phyloP scores from a whole-genome alignment of 92 coral and sea anemone species.

The Umimayanthus kanabou region DNA sequence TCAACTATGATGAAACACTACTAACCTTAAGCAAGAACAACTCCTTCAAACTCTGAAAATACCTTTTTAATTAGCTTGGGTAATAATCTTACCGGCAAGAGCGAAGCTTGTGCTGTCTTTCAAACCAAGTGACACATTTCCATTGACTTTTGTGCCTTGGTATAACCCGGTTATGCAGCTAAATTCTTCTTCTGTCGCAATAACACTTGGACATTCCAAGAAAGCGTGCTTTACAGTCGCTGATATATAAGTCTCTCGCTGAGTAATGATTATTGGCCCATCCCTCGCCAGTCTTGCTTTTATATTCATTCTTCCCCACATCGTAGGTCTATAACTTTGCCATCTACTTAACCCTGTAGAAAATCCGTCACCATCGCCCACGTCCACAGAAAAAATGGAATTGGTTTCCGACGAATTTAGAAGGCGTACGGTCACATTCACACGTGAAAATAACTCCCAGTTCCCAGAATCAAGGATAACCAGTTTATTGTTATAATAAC shows the following conservation, averaged over 20 bases:
- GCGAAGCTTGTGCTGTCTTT: background rate
- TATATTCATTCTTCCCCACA: constrained; percentile 66
- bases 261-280: background rate
- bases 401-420: constrained; percentile 52
- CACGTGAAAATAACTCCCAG: constrained; percentile 50
- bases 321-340: constrained; percentile 51
- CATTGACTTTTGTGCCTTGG: constrained; percentile 71
- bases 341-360: constrained; percentile 33
- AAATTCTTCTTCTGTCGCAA: constrained; percentile 50
- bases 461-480: constrained; percentile 31
- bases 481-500: constrained; percentile 51
- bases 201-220: constrained; percentile 57
- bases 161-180: constrained; percentile 58
- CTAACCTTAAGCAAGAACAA: background rate
- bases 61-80: background rate
- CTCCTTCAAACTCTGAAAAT: background rate
- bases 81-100: constrained; percentile 43
- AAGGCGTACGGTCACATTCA: constrained; percentile 42
- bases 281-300: constrained; percentile 44
- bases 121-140: constrained; percentile 35
- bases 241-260: constrained; percentile 38
- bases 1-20: background rate
- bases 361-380: constrained; percentile 59
- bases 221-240: constrained; percentile 53
- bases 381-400: constrained; percentile 41